These are phyloP conservation scores for Dolichopus griseipennis DNA, from an alignment of 2,888 invertebrate genomes.

Conservation along the genomic window DNA sequence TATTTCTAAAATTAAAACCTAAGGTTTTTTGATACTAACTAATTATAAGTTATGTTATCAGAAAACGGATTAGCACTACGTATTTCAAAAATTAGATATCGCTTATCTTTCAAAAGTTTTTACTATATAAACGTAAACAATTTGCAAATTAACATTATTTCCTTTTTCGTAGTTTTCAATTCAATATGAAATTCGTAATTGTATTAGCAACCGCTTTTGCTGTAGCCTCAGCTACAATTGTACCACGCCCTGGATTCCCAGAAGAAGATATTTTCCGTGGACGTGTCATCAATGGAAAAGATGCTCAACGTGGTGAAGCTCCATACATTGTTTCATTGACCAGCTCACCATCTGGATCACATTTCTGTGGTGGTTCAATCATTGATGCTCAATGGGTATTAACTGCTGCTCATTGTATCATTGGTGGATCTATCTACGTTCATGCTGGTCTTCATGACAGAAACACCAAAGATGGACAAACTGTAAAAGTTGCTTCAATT, in stretches of 20 bases:
- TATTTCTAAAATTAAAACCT: too few relatives aligned
- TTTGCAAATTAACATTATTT: too few relatives aligned
- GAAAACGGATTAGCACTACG: too few relatives aligned
- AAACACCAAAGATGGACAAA: conserved; percentile 21
- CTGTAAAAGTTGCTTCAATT: conserved; percentile 29
- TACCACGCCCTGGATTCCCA: not conserved
- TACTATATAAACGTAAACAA: too few relatives aligned
- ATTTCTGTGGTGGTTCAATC: conserved; percentile 43
- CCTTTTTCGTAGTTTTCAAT: not conserved
- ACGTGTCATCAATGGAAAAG: conserved; percentile 36
- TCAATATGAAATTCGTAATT: not conserved
- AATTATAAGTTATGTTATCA: too few relatives aligned
- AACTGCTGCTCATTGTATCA: conserved; percentile 40
- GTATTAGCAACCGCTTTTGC: not conserved
- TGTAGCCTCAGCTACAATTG: not conserved
- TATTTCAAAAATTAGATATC: too few relatives aligned
- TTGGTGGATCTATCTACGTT: conserved; percentile 28
- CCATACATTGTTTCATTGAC: conserved; percentile 43
- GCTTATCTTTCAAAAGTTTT: too few relatives aligned
- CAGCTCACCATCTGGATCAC: conserved; percentile 18
- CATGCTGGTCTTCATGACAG: conserved; percentile 42
- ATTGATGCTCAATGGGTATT: conserved; percentile 32
- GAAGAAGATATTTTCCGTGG: conserved; percentile 21
- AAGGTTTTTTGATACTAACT: too few relatives aligned
- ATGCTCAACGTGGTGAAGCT: conserved; percentile 37